phyloP scores from a whole-genome alignment of 2,888 invertebrate genomes.

The Sympetrum striolatum region DNA sequence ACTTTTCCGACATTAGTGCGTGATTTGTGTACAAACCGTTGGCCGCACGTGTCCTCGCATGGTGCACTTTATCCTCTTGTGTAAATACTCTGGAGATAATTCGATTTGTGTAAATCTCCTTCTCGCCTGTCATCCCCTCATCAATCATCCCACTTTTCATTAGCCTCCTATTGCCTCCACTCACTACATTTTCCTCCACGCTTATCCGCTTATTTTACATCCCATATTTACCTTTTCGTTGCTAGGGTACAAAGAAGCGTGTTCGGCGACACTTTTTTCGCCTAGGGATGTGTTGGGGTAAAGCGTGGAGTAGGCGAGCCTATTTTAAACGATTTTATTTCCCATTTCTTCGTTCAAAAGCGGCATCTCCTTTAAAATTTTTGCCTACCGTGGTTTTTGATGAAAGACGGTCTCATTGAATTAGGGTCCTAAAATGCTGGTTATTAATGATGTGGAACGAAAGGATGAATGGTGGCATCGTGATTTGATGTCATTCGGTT shows the following conservation, averaged over 20 bases:
- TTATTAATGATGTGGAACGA: too few relatives aligned
- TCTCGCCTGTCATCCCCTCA: neutral
- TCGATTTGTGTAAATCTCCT: neutral
- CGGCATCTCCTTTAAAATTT: neutral
- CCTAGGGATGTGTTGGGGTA: neutral
- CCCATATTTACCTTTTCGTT: conserved; percentile 7
- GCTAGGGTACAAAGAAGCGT: neutral
- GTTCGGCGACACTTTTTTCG: neutral
- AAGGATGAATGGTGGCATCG: too few relatives aligned
- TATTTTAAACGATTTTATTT: neutral
- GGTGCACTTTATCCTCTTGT: too few relatives aligned
- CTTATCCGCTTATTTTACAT: neutral
- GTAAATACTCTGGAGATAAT: too few relatives aligned
- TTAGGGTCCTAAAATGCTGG: too few relatives aligned
- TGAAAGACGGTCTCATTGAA: too few relatives aligned
- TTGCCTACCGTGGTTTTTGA: neutral
- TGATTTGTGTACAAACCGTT: too few relatives aligned
- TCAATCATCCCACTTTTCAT: conserved; percentile 17
- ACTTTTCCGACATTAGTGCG: too few relatives aligned
- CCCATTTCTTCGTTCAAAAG: neutral
- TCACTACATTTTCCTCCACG: conserved; percentile 3
- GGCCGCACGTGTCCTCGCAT: too few relatives aligned
- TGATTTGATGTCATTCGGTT: too few relatives aligned
- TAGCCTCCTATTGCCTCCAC: conserved; percentile 8
- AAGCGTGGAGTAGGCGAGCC: neutral